Conservation (phyloP, 2,888 invertebrate genomes). For the Pseudoips prasinana region DNA sequence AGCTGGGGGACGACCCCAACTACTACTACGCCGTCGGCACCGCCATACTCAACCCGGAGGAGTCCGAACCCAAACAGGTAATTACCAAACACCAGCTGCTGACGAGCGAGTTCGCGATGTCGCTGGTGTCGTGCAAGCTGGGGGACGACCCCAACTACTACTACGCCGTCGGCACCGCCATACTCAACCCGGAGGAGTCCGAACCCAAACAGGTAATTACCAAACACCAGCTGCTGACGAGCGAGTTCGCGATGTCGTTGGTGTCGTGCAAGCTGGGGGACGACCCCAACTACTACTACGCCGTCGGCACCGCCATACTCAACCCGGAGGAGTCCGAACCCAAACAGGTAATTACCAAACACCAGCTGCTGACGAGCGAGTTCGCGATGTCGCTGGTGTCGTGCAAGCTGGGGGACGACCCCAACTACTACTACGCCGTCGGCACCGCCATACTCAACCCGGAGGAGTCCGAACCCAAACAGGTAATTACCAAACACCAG, state of each 20-base stretch:
- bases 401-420: conserved; percentile 91
- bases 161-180: no score
- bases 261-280: conserved; percentile 92
- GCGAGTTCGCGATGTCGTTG: conserved; percentile 91
- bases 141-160: no score
- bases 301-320: conserved; percentile 93
- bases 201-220: neutral
- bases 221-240: conserved; percentile 90
- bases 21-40: conserved; percentile 97
- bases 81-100: no score
- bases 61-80: conserved; percentile 63
- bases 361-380: conserved; percentile 82
- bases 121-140: no score
- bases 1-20: conserved; percentile 93
- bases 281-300: conserved; percentile 91
- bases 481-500: conserved; percentile 48
- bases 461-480: conserved; percentile 94
- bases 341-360: conserved; percentile 67
- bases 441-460: conserved; percentile 94
- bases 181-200: no score
- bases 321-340: conserved; percentile 95
- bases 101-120: no score
- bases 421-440: conserved; percentile 91
- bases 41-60: conserved; percentile 94
- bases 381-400: conserved; percentile 92